These are phyloP conservation scores for Megalurothrips usitatus DNA, from an alignment of 2,888 invertebrate species.

Conservation along the genomic window DNA sequence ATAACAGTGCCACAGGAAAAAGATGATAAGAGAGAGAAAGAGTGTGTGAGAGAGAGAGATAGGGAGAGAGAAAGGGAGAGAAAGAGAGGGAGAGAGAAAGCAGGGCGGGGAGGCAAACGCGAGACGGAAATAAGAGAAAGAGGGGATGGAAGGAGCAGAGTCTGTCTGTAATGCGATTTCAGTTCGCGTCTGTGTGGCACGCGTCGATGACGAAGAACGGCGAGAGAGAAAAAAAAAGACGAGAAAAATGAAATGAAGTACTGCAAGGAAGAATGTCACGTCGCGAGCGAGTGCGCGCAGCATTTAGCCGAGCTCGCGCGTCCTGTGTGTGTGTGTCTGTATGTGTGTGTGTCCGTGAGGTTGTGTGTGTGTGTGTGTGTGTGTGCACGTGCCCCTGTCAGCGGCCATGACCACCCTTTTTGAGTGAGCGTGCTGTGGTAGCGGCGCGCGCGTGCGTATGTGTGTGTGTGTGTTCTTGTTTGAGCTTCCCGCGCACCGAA, in stretches of 20 bases:
- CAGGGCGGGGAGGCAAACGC: neutral
- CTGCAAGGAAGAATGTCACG: neutral
- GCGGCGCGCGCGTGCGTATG: neutral
- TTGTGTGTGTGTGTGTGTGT: neutral
- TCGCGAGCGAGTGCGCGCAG: neutral
- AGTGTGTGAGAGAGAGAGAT: too few relatives aligned
- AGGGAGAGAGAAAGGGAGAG: neutral
- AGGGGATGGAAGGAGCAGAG: neutral
- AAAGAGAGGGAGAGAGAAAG: neutral
- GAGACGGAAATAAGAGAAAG: slow-evolving; percentile 1
- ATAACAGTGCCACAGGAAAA: neutral
- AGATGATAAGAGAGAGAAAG: neutral
- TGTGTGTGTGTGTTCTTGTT: neutral
- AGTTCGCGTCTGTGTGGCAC: neutral
- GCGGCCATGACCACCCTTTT: too few relatives aligned
- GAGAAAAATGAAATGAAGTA: neutral
- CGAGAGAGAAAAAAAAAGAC: neutral
- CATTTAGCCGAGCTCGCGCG: neutral
- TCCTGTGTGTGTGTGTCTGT: neutral
- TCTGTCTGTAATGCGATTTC: slow-evolving; percentile 5
- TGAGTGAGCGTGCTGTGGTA: neutral
- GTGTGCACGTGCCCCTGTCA: neutral
- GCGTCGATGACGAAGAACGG: neutral
- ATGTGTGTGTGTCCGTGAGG: neutral
- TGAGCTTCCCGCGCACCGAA: neutral